Percentiles rank a stretch among this genome's conserved stretches.
Conservation (phyloP, 2,797 vertebrate species). For the Staurois parvus region DNA sequence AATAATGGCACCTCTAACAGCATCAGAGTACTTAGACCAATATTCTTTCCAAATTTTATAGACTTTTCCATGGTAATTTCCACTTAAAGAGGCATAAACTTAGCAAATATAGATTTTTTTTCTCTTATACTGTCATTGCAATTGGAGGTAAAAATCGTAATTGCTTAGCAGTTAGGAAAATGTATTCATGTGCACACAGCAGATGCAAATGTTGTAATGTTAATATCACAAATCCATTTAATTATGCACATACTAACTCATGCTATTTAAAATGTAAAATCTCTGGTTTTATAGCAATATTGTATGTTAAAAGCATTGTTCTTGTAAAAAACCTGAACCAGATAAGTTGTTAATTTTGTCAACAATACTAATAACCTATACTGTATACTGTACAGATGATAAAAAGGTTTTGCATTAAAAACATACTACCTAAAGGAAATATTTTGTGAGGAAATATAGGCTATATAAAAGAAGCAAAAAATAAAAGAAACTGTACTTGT, state of each 20-base stretch:
- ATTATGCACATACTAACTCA: conserved; percentile 1
- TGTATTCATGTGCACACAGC: conserved; percentile 31
- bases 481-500: too few species aligned
- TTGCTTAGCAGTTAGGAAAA: conserved; percentile 32
- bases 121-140: conserved; percentile 16
- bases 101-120: conserved; percentile 21
- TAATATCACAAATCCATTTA: conserved; percentile 33
- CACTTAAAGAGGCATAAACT: conserved; percentile 31
- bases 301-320: too few species aligned
- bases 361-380: too few species aligned
- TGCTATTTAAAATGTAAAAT: not conserved
- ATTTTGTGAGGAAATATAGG: too few species aligned
- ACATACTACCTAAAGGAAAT: too few species aligned
- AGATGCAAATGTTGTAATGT: conserved; percentile 31
- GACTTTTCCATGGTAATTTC: conserved; percentile 6
- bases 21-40: not conserved
- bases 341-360: too few species aligned
- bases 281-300: too few species aligned
- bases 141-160: conserved; percentile 19
- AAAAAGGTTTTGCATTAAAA: too few species aligned
- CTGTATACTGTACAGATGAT: too few species aligned
- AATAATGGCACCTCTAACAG: conserved; percentile 9
- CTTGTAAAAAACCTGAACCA: too few species aligned
- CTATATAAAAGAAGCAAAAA: too few species aligned
- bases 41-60: conserved; percentile 20